Percentiles rank a stretch among this genome's conserved stretches.
Conservation (phyloP, 37 sponge, comb jelly and placozoan genomes). For the Ianthella basta region DNA sequence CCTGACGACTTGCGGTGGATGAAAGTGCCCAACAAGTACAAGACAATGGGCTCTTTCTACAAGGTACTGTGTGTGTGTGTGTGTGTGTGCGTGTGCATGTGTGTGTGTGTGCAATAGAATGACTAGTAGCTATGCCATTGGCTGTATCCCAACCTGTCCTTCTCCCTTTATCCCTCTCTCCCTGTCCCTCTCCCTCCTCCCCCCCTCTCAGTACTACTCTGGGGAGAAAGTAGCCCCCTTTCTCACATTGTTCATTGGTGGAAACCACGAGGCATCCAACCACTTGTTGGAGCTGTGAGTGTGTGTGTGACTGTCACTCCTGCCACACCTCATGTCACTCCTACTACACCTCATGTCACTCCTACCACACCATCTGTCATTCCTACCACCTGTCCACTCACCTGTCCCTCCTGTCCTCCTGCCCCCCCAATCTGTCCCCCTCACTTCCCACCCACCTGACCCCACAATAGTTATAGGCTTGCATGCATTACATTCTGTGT, state of each 20-base stretch:
- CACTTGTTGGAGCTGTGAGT: conserved; percentile 93
- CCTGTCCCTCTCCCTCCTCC: too few species aligned
- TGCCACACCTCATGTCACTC: not conserved
- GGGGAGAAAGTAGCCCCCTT: conserved; percentile 88
- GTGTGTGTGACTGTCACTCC: not conserved
- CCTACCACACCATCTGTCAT: too few species aligned
- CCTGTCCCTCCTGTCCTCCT: too few species aligned
- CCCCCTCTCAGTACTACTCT: conserved; percentile 84
- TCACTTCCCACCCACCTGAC: too few species aligned
- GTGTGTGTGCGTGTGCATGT: not conserved
- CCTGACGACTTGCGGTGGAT: conserved; percentile 79
- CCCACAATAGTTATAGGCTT: too few species aligned
- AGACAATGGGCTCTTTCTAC: conserved; percentile 82
- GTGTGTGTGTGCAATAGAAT: not conserved
- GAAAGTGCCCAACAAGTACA: conserved; percentile 89
- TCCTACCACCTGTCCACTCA: too few species aligned
- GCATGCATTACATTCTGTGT: too few species aligned
- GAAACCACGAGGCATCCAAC: conserved; percentile 96
- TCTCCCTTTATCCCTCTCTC: not conserved
- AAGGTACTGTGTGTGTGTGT: conserved; percentile 53
- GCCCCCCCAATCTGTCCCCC: too few species aligned
- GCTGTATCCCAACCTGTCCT: not conserved
- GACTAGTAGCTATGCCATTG: not conserved
- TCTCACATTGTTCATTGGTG: conserved; percentile 93
- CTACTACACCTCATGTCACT: too few species aligned